Conservation (phyloP, 2,888 invertebrate species). For the Acleris literana region DNA sequence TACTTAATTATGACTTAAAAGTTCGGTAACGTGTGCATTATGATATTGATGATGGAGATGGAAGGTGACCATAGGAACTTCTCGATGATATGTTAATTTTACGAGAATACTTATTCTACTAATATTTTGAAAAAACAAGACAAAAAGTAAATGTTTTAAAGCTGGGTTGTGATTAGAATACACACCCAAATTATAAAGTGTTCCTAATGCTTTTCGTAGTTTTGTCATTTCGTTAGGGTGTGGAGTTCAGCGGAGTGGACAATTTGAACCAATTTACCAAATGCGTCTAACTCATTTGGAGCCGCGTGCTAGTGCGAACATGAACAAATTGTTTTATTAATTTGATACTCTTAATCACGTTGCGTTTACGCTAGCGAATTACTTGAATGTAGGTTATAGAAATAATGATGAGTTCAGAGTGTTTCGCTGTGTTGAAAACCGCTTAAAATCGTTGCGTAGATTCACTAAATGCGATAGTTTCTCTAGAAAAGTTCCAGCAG, state of each 20-base stretch:
- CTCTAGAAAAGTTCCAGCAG: neutral
- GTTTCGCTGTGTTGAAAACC: slow-evolving; percentile 7
- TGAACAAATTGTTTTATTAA: slow-evolving; percentile 31
- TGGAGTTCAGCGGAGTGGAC: slow-evolving; percentile 18
- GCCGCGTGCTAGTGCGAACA: slow-evolving; percentile 12
- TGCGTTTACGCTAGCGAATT: slow-evolving; percentile 25
- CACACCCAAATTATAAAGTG: neutral
- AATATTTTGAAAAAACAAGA: too few relatives aligned
- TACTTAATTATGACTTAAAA: too few relatives aligned
- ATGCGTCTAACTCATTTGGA: slow-evolving; percentile 32
- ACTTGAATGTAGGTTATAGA: slow-evolving; percentile 26
- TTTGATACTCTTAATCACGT: slow-evolving; percentile 34
- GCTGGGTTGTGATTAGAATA: neutral
- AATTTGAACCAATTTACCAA: slow-evolving; percentile 36
- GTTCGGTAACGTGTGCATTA: too few relatives aligned
- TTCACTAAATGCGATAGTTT: slow-evolving; percentile 1
- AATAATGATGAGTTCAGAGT: slow-evolving; percentile 7
- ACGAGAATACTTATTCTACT: too few relatives aligned
- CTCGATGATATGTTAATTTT: too few relatives aligned
- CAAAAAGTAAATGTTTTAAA: neutral
- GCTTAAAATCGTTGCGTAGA: neutral
- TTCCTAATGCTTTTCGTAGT: slow-evolving; percentile 1
- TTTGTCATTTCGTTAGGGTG: slow-evolving; percentile 12
- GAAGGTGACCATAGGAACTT: too few relatives aligned
- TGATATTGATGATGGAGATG: too few relatives aligned